phyloP scores from a whole-genome alignment of 2,113 vertebrate genomes.

The Hippocampus zosterae region DNA sequence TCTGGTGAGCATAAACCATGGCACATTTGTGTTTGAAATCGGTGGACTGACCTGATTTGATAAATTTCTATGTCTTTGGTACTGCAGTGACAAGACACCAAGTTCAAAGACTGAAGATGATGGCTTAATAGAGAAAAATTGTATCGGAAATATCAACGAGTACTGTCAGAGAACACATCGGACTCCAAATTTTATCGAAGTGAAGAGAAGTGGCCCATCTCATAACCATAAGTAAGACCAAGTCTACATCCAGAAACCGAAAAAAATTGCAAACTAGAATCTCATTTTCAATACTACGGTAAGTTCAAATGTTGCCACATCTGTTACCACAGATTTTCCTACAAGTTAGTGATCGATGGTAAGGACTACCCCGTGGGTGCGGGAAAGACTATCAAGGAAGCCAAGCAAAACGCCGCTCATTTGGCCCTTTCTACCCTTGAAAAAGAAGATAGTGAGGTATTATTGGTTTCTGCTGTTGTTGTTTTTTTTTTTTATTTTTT shows the following conservation, averaged over 20 bases:
- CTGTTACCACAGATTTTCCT: slow-evolving; percentile 54
- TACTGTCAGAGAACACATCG: slow-evolving; percentile 49
- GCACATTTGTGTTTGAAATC: not conserved
- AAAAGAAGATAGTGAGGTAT: slow-evolving; percentile 53
- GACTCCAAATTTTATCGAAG: slow-evolving; percentile 3
- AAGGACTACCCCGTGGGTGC: slow-evolving; percentile 51
- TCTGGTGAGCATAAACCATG: slow-evolving; percentile 37
- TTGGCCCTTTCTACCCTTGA: slow-evolving; percentile 44
- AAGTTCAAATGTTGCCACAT: not conserved
- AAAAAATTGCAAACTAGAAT: not conserved
- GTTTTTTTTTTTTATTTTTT: not conserved
- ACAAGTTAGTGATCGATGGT: slow-evolving; percentile 43
- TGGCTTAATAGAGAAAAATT: slow-evolving; percentile 36
- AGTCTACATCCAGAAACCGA: not conserved
- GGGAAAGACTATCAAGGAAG: slow-evolving; percentile 49
- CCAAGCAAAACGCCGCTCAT: slow-evolving; percentile 58
- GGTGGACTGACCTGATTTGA: not conserved
- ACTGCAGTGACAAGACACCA: slow-evolving; percentile 23
- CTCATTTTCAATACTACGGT: not conserved
- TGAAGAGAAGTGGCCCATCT: slow-evolving; percentile 37
- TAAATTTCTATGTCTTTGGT: slow-evolving; percentile 1
- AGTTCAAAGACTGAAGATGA: slow-evolving; percentile 13
- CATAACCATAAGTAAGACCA: slow-evolving; percentile 51
- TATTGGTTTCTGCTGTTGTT: not conserved
- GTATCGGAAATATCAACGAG: slow-evolving; percentile 38